These are phyloP conservation scores for Oscheius myriophilus DNA, from an alignment of 2,888 invertebrate species.

Conservation along the genomic window DNA sequence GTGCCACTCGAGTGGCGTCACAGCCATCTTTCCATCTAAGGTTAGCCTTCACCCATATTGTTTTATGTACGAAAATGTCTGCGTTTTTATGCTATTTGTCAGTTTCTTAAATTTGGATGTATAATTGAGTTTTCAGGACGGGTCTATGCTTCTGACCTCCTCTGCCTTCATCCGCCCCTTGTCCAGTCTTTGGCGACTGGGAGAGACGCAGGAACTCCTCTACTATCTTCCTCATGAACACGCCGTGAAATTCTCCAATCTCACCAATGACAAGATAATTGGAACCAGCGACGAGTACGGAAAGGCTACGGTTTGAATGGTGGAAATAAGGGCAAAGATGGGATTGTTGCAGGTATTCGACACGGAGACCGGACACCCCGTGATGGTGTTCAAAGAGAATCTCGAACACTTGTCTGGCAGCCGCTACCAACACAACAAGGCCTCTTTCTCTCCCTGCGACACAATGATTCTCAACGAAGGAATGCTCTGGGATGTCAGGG, in stretches of 20 bases:
- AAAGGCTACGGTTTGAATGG: slow-evolving; percentile 78
- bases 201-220: slow-evolving; percentile 74
- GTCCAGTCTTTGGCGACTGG: slow-evolving; percentile 80
- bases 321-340: not conserved
- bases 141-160: slow-evolving; percentile 84
- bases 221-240: slow-evolving; percentile 74
- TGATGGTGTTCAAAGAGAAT: slow-evolving; percentile 73
- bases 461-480: slow-evolving; percentile 44
- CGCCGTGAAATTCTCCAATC: slow-evolving; percentile 82
- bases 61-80: too few species aligned
- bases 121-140: slow-evolving; percentile 75
- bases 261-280: slow-evolving; percentile 83
- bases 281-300: slow-evolving; percentile 83
- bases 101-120: too few species aligned
- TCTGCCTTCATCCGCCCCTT: slow-evolving; percentile 86
- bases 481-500: slow-evolving; percentile 40
- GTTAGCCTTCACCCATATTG: slow-evolving; percentile 52
- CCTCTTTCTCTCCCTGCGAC: slow-evolving; percentile 49
- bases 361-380: slow-evolving; percentile 81
- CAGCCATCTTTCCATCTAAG: slow-evolving; percentile 76
- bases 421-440: slow-evolving; percentile 34
- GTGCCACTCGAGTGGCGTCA: slow-evolving; percentile 88
- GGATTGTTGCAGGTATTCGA: slow-evolving; percentile 81
- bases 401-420: not conserved
- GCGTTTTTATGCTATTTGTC: too few species aligned